phyloP scores from a whole-genome alignment of 2,888 invertebrate genomes.

The Mystacides longicornis region DNA sequence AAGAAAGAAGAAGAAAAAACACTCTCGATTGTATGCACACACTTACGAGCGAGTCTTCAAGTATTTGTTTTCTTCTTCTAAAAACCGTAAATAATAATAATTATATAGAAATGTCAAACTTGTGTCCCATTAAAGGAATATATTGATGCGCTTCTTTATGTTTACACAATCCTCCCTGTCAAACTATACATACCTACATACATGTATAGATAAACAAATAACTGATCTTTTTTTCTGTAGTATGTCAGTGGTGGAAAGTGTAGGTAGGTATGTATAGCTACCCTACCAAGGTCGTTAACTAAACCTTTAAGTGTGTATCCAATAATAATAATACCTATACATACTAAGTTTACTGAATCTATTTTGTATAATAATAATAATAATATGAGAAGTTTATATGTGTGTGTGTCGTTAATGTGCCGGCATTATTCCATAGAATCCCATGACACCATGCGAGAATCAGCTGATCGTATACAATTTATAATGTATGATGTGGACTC shows the following conservation, averaged over 20 bases:
- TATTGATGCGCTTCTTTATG: no score
- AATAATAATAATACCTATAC: not conserved
- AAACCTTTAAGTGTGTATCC: no score
- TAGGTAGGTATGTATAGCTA: no score
- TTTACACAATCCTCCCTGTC: no score
- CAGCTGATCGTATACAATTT: conserved; percentile 12
- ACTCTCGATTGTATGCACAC: no score
- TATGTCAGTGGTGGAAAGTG: not conserved
- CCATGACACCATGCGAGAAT: conserved; percentile 5
- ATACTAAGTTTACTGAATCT: not conserved
- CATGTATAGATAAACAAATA: not conserved
- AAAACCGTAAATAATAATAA: no score
- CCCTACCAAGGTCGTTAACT: not conserved
- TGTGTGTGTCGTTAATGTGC: not conserved
- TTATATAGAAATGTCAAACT: no score
- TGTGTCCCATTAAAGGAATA: no score
- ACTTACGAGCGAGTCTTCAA: no score
- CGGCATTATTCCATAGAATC: not conserved
- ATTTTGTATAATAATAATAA: not conserved
- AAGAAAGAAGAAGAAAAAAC: no score
- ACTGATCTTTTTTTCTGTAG: not conserved
- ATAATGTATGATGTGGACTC: not conserved
- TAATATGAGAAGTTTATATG: not conserved
- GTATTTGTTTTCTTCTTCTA: no score
- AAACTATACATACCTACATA: no score